Evolutionary conservation across 2,113 vertebrate species (phyloP).

Genomic region (Callipepla californica): DNA sequence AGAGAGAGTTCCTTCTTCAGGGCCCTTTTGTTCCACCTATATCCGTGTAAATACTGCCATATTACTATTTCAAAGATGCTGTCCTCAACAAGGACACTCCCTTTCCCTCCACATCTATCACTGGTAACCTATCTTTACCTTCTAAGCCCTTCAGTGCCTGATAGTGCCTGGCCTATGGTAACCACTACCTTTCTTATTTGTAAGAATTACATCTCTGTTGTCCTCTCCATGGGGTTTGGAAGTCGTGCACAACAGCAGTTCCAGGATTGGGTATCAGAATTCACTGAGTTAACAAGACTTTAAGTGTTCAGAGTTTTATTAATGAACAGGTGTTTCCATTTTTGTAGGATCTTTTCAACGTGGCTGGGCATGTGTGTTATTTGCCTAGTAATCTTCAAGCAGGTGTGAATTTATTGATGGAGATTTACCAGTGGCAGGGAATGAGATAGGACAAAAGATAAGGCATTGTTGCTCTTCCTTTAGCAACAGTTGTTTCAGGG

Average conservation of each 20-base stretch:
- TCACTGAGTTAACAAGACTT: background rate
- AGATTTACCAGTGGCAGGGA: background rate
- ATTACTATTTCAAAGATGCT: background rate
- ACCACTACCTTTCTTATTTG: background rate
- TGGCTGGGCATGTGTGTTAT: background rate
- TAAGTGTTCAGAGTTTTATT: background rate
- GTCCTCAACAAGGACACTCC: background rate
- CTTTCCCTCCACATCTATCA: background rate
- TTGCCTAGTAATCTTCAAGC: background rate
- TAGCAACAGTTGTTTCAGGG: background rate
- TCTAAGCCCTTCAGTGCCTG: background rate
- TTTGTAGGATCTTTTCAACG: background rate
- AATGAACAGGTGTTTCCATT: background rate
- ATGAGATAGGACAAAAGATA: background rate
- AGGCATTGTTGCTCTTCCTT: background rate
- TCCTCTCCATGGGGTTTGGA: background rate
- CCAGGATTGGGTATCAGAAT: background rate
- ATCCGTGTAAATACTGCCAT: background rate
- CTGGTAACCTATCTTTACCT: background rate
- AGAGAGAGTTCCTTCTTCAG: background rate
- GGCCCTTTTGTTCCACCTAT: background rate
- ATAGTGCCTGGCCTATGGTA: background rate
- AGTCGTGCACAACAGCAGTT: background rate
- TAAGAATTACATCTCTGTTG: background rate
- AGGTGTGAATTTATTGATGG: background rate